A percentile compares a stretch with the other conserved stretches of the same genome.
Conservation (phyloP, 2,113 vertebrate genomes). For the Anhinga rufa region DNA sequence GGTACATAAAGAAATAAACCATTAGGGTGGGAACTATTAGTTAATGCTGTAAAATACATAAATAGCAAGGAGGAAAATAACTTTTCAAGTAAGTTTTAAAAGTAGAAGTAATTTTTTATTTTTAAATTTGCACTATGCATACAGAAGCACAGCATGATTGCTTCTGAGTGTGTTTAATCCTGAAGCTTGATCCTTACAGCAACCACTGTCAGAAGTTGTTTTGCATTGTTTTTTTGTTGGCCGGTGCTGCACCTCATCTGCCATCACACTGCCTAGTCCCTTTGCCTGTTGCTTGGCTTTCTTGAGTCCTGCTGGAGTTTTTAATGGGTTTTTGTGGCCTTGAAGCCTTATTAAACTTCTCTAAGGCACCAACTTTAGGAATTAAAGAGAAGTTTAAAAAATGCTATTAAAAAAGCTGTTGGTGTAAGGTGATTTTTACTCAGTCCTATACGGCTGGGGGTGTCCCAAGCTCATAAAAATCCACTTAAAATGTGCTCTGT, state of each 20-base stretch:
- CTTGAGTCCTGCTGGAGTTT: neutral
- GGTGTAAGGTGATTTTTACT: neutral
- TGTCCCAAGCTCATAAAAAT: neutral
- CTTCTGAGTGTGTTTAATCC: neutral
- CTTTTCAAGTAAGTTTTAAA: neutral
- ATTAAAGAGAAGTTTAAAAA: neutral
- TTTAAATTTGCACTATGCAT: neutral
- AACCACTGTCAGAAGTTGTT: neutral
- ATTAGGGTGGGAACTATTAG: fast-evolving
- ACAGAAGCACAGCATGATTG: neutral
- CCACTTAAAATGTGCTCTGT: neutral
- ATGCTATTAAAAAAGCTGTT: neutral
- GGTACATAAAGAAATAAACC: neutral
- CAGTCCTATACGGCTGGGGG: neutral
- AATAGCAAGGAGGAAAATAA: neutral
- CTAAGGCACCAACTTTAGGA: neutral
- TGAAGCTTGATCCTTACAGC: neutral
- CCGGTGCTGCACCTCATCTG: neutral
- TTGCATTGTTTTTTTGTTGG: neutral
- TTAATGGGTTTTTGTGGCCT: neutral
- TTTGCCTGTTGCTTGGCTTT: neutral
- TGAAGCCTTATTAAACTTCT: neutral
- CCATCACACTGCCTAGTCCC: neutral
- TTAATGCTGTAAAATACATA: neutral
- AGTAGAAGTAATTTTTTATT: neutral